Percentiles rank a stretch among this genome's conserved stretches.
Evolutionary conservation across 1,140 invertebrate species (phyloP).

Genomic region (Drosophila biarmipes): DNA sequence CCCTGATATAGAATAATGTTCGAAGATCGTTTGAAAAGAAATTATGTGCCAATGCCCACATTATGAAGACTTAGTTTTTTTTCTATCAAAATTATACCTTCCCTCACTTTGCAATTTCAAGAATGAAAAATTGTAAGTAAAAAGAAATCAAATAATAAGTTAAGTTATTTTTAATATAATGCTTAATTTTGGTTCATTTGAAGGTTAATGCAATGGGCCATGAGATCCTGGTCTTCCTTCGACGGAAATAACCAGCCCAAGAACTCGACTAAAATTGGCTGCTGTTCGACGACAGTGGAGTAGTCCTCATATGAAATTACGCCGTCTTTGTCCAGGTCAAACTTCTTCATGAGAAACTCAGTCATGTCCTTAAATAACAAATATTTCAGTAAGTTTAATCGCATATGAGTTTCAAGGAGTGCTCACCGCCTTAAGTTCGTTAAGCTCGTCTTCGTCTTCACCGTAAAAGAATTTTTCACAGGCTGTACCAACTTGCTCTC

Average conservation of each 20-base stretch:
- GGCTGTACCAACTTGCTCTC: constrained; percentile 28
- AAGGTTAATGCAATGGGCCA: constrained; percentile 46
- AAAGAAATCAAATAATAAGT: not conserved
- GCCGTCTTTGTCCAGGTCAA: constrained; percentile 92
- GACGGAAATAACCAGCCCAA: constrained; percentile 91
- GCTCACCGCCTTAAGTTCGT: constrained; percentile 38
- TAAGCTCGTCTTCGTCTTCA: constrained; percentile 49
- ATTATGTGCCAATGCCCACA: too few relatives aligned
- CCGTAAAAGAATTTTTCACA: constrained; percentile 40
- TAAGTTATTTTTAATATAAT: not conserved
- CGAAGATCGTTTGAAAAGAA: too few relatives aligned
- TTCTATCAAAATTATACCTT: too few relatives aligned
- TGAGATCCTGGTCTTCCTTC: constrained; percentile 4
- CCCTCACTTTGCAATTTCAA: too few relatives aligned
- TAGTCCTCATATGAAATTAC: constrained; percentile 90
- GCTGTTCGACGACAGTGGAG: constrained; percentile 86
- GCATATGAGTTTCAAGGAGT: not conserved
- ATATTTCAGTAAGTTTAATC: not conserved
- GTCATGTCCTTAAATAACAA: constrained; percentile 32
- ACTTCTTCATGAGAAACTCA: constrained; percentile 90
- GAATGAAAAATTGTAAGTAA: not conserved
- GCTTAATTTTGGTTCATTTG: not conserved
- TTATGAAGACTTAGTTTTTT: too few relatives aligned
- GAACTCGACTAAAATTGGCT: constrained; percentile 89
- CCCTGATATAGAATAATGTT: too few relatives aligned